Conservation (phyloP, 92 coral and sea anemone genomes). For the Siderastrea siderea region DNA sequence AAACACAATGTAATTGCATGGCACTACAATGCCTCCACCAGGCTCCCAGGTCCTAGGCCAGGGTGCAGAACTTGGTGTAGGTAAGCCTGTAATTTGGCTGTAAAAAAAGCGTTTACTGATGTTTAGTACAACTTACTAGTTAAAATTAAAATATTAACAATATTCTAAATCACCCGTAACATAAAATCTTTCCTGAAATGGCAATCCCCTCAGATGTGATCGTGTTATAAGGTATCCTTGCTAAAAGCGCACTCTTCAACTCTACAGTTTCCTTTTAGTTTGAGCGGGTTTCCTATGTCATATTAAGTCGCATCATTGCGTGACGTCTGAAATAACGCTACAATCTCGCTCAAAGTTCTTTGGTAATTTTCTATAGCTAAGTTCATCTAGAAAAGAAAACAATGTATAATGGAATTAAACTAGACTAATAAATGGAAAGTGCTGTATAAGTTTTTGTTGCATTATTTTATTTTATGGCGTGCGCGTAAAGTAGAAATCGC, state of each 20-base stretch:
- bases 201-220: no score
- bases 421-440: neutral
- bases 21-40: conserved; percentile 34
- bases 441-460: neutral
- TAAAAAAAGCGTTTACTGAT: neutral
- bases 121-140: no score
- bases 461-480: neutral
- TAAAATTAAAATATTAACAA: no score
- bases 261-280: no score
- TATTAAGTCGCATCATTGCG: neutral
- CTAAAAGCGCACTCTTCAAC: no score
- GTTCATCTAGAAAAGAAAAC: neutral
- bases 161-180: neutral
- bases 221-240: no score
- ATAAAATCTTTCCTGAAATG: neutral
- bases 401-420: neutral
- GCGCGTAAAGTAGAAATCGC: no score
- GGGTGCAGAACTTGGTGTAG: conserved; percentile 19
- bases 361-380: neutral
- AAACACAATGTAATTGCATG: neutral
- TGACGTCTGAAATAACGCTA: neutral
- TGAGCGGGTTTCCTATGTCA: no score
- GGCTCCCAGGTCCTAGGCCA: conserved; percentile 36
- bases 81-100: conserved; percentile 26
- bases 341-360: no score